Percentiles rank a stretch among this genome's conserved stretches.
These are phyloP conservation scores for Clupea harengus DNA, from an alignment of 2,113 vertebrate species.

Conservation along the genomic window DNA sequence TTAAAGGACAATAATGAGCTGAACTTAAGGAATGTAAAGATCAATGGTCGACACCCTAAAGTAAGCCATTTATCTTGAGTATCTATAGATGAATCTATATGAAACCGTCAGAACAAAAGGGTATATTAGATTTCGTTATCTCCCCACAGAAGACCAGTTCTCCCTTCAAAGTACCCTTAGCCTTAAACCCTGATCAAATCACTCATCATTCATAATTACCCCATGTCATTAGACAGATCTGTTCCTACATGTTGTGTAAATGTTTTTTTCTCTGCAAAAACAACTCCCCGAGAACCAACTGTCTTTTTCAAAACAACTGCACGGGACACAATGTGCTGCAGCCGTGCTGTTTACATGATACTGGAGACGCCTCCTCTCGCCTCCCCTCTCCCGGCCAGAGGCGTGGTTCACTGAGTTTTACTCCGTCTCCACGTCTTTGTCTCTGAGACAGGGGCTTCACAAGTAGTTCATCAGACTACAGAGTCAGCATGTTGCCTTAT, in stretches of 20 bases:
- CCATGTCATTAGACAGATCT: background rate
- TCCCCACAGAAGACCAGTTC: background rate
- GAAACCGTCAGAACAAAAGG: background rate
- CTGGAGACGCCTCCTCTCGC: background rate
- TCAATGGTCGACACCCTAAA: background rate
- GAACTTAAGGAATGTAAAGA: background rate
- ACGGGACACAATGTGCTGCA: background rate
- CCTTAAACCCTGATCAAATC: background rate
- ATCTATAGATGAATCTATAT: background rate
- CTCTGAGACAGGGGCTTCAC: background rate
- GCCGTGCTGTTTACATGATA: background rate
- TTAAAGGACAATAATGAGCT: background rate
- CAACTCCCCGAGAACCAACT: conserved; percentile 5
- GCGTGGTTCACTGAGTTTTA: background rate
- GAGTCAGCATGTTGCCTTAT: background rate
- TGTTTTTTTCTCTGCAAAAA: background rate
- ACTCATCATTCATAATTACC: background rate
- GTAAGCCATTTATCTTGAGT: background rate
- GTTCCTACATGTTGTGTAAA: background rate
- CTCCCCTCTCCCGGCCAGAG: background rate
- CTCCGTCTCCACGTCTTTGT: background rate
- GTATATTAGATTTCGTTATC: background rate
- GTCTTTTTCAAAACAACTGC: conserved; percentile 10
- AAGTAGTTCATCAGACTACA: background rate
- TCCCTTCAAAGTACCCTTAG: background rate